Base-by-base conservation (phyloP, 2,797 vertebrate genomes). In the Syndactyla subalaris region DNA sequence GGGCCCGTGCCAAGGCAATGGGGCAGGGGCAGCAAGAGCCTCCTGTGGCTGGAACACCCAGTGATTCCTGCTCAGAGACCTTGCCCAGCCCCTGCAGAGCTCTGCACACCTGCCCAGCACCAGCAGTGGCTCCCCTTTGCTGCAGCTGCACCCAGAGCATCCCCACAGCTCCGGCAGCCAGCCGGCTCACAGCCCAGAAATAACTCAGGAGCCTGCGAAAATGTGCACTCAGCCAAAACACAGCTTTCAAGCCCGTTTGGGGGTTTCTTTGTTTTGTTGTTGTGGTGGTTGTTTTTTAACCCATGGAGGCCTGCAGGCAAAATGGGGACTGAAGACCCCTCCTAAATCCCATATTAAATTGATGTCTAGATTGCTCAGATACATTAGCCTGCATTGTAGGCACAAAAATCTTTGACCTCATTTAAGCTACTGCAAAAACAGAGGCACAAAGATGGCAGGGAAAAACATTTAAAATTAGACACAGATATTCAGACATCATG, bases 381-480 rank as follows among this genome's bases (percentile, higher is more conserved):
- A 38, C 38, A 70, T 78, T 55, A 66, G 23, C 26, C 26, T 84
- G 61, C 34, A 30, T 10, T 52, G 36, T 20, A 66, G 62, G 45
- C 66, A 59, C 30, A 39, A 61, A 71, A 83, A 63, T 38, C 79
- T 93, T 79, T 88, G 92, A 93, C 88, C 85, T 91, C 76, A 75
- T 95, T 95, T 92, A 81, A 89, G 66, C 66, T 75, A 48, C 68
- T 81, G 73, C 36, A 83, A 88, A 91, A 89, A 66, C 55, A 91
- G 36, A 87, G 7, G 52, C 38, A 70, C 29, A 88, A 75, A 85
- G 36, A 88, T 55, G 29, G 70, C 55, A 81, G 32, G 45, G 85
- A 89, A 85, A 94, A 95, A 86, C 54, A 41, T 55, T 77, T 91
- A 83, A 95, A 96, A 92, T 92, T 83, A 94, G 82, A 85, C 85